phyloP scores from a whole-genome alignment of 1,140 invertebrate genomes.

The Drosophila busckii region DNA sequence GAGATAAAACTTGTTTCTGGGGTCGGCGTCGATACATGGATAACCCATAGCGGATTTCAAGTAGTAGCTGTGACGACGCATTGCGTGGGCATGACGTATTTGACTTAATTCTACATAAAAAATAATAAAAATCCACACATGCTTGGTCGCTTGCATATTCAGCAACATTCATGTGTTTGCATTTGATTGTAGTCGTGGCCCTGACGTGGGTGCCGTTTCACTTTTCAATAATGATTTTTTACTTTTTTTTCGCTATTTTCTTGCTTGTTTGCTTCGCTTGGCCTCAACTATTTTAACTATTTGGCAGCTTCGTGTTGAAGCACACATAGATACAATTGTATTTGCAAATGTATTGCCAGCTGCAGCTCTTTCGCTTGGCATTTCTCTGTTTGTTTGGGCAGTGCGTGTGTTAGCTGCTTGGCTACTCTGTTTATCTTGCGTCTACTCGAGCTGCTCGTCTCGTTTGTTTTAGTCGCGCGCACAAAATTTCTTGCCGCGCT shows the following conservation, averaged over 20 bases:
- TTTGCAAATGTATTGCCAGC: slow-evolving; percentile 6
- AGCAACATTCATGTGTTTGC: background rate
- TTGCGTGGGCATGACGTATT: slow-evolving; percentile 69
- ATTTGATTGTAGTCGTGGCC: slow-evolving; percentile 21
- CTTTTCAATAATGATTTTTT: slow-evolving; percentile 44
- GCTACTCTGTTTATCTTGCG: slow-evolving; percentile 60
- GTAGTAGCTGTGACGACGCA: slow-evolving; percentile 39
- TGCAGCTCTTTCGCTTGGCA: slow-evolving; percentile 10
- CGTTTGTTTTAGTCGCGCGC: slow-evolving; percentile 47
- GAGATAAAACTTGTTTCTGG: slow-evolving; percentile 48
- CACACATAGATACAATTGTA: slow-evolving; percentile 53
- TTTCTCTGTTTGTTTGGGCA: slow-evolving; percentile 10
- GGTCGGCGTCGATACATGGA: slow-evolving; percentile 1
- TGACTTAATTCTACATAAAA: slow-evolving; percentile 38
- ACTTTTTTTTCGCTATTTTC: background rate
- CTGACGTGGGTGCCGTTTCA: slow-evolving; percentile 66
- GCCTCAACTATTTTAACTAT: slow-evolving; percentile 20
- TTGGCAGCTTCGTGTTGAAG: slow-evolving; percentile 59
- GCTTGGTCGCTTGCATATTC: too few species aligned
- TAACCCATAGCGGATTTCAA: slow-evolving; percentile 65
- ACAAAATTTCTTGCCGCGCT: slow-evolving; percentile 51
- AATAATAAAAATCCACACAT: background rate
- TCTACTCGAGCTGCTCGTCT: slow-evolving; percentile 27
- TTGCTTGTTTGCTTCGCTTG: slow-evolving; percentile 13
- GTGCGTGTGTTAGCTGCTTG: slow-evolving; percentile 30